Evolutionary conservation across 2,888 invertebrate genomes (phyloP).

Genomic region (Mesopsocus fuscifrons): DNA sequence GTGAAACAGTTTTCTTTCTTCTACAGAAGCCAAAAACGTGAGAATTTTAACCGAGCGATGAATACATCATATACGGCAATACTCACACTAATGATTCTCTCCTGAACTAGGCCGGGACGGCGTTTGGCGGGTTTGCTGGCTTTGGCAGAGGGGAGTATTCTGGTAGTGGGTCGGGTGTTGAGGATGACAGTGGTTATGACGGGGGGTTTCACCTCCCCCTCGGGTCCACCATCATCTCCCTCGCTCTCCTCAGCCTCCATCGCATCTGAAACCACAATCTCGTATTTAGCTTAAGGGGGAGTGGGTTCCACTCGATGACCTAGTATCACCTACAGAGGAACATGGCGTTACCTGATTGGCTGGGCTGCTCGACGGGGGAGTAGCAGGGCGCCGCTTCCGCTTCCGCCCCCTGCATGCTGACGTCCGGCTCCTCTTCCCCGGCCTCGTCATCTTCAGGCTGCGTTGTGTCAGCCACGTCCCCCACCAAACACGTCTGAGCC

Average conservation of each 20-base stretch:
- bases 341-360: slow-evolving; percentile 12
- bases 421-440: slow-evolving; percentile 17
- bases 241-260: too few relatives aligned
- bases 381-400: not conserved
- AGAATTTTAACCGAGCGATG: too few relatives aligned
- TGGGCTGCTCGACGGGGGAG: not conserved
- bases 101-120: slow-evolving; percentile 36
- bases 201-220: slow-evolving; percentile 23
- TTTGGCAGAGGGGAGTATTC: slow-evolving; percentile 2
- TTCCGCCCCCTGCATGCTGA: slow-evolving; percentile 4
- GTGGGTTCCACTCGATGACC: slow-evolving; percentile 28
- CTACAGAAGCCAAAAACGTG: too few relatives aligned
- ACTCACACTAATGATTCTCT: slow-evolving; percentile 45
- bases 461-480: not conserved
- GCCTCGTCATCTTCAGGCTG: slow-evolving; percentile 16
- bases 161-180: not conserved
- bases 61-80: too few relatives aligned
- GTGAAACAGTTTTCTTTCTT: slow-evolving; percentile 13
- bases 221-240: slow-evolving; percentile 26
- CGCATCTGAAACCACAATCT: too few relatives aligned
- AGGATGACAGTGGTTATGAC: slow-evolving; percentile 9
- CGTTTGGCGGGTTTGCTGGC: slow-evolving; percentile 26
- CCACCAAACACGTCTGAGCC: not conserved
- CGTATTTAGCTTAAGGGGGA: too few relatives aligned
- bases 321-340: slow-evolving; percentile 13